Percentiles rank a stretch among this genome's conserved stretches.
Conservation (phyloP, 2,888 invertebrate species). For the Pedicia rivosa region DNA sequence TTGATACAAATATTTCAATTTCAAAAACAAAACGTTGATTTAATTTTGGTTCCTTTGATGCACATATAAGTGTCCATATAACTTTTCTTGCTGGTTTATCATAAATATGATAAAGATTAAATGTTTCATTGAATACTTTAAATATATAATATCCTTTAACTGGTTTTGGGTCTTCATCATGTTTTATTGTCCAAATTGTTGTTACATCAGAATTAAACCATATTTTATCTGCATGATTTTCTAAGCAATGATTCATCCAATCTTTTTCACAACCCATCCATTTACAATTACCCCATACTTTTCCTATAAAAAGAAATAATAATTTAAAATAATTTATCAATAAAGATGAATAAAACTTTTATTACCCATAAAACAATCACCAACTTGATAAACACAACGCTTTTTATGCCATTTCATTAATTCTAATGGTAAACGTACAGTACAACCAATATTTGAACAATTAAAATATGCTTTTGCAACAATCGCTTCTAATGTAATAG, state of each 20-base stretch:
- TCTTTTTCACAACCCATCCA: conserved; percentile 43
- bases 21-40: conserved; percentile 26
- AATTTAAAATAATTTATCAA: background rate
- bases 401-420: conserved; percentile 36
- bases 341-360: background rate
- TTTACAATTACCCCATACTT: conserved; percentile 34
- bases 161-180: conserved; percentile 14
- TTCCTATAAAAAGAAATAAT: conserved; percentile 23
- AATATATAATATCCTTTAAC: conserved; percentile 28
- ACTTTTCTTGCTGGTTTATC: conserved; percentile 18
- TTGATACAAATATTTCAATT: conserved; percentile 23
- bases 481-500: conserved; percentile 39
- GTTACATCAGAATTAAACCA: conserved; percentile 16
- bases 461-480: conserved; percentile 43
- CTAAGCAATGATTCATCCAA: conserved; percentile 44
- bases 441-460: conserved; percentile 40
- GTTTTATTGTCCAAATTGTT: conserved; percentile 18
- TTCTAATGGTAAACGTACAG: conserved; percentile 35
- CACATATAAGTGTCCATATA: conserved; percentile 25
- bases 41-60: conserved; percentile 22
- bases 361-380: background rate
- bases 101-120: conserved; percentile 28
- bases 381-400: conserved; percentile 21
- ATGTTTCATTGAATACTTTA: conserved; percentile 24
- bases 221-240: conserved; percentile 35